phyloP scores from a whole-genome alignment of 1,140 invertebrate species.

The Yoshiicerus persimilis region DNA sequence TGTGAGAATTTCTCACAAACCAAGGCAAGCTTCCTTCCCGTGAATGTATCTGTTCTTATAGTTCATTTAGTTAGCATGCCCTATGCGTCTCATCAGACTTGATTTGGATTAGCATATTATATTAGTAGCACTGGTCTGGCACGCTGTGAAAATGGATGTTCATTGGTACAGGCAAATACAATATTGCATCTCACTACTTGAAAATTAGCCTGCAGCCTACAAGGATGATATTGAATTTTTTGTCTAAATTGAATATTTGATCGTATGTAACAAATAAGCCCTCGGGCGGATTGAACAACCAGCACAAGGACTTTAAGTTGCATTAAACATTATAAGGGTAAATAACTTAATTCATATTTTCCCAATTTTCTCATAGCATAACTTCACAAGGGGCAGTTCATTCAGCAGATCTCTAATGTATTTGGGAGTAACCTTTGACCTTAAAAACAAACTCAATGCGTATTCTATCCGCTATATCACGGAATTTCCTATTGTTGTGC shows the following conservation, averaged over 20 bases:
- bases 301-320: background rate
- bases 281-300: slow-evolving; percentile 2
- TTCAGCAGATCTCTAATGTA: background rate
- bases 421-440: background rate
- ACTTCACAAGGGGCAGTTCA: background rate
- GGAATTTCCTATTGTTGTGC: too few species aligned
- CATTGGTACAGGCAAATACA: background rate
- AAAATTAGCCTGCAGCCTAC: background rate
- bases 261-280: background rate
- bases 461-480: too few species aligned
- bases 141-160: background rate
- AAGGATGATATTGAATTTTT: slow-evolving; percentile 23
- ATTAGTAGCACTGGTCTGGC: background rate
- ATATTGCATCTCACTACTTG: background rate
- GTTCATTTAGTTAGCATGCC: background rate
- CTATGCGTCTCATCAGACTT: background rate
- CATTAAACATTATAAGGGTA: background rate
- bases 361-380: background rate
- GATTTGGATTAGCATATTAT: background rate
- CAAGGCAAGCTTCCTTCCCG: slow-evolving; percentile 17
- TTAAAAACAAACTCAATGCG: background rate
- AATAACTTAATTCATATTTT: background rate
- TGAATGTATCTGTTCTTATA: background rate
- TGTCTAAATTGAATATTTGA: slow-evolving; percentile 15
- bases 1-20: slow-evolving; percentile 17